Base-by-base conservation (phyloP, 1,140 invertebrate genomes). In the Monochamus saltuarius region DNA sequence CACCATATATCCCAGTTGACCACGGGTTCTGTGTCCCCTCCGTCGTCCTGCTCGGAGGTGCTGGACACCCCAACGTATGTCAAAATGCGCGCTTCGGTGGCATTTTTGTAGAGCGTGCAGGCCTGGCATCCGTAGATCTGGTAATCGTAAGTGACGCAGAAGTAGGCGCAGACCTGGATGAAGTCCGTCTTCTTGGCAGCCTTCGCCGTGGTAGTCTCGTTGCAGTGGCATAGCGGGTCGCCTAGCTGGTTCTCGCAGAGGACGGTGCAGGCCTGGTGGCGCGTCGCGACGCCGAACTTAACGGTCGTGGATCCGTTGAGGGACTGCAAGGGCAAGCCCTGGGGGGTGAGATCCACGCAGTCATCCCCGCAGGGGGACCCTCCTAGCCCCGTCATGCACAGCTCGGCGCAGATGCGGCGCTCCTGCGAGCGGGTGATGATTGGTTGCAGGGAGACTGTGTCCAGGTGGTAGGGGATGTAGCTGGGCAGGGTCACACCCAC, bases 1-100 rank as follows among this genome's bases (percentile, higher is more conserved):
- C 82, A 83, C 76, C 81, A 75, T 60, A 68, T 58, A 43, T 77
- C 69, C 80, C 80, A 83, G 62, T 73, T 72, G 34, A 73, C 49
- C 4, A 37, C 40, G 16, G n/a, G 34, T 14, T 39, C 22, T 2
- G 2, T 6, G 2, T 29, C 22, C 22, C 22, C 22, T 2, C 22
- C 22, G 22, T 29, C 22, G 22, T 29, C 22, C 2, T 29, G 2
- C 22, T 29, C 22, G 22, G 22, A 29, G 6, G 2, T 29, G 22
- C 2, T 29, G 22, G 22, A 29, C 22, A 29, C 22, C 22, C 22
- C 22, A 3, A 29, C 22, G 22, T 29, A 29, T 2, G 2, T 29
- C 22, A 29, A 6, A 2, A 22, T 46, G 6, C 43, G 3, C n/a
- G 16, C 9, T 1, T 57, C 17, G 9, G 13, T 39, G 3, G 29